phyloP scores from a whole-genome alignment of 2,797 vertebrate genomes.

The Sparidentex hasta region DNA sequence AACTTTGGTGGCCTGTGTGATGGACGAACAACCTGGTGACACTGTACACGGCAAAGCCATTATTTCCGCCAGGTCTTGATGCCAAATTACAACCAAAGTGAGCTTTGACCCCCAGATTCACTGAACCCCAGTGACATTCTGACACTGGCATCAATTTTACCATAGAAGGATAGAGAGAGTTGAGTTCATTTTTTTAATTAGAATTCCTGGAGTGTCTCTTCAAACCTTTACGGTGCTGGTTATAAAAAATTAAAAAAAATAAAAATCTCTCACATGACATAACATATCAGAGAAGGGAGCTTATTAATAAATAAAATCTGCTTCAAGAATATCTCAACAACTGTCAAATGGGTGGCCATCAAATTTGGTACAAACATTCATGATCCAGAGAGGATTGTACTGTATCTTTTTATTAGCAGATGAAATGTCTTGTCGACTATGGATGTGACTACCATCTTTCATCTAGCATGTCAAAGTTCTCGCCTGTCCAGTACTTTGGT shows the following conservation, averaged over 20 bases:
- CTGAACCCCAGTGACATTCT: background rate
- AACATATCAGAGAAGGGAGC: background rate
- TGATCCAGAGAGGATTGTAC: background rate
- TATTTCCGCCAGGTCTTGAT: background rate
- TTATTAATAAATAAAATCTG: background rate
- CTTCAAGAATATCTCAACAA: background rate
- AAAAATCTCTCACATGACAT: background rate
- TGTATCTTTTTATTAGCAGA: background rate
- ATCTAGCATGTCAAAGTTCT: background rate
- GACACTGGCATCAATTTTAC: conserved; percentile 11
- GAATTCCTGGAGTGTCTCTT: conserved; percentile 1
- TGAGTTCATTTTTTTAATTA: background rate
- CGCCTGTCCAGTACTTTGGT: background rate
- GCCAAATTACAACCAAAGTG: background rate
- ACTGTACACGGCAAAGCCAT: background rate
- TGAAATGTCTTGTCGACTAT: background rate
- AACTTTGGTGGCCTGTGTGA: background rate
- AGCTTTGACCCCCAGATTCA: background rate
- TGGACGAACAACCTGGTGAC: background rate
- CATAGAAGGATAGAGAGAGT: background rate
- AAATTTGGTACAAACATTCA: background rate
- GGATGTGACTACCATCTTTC: background rate
- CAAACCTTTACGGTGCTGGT: background rate
- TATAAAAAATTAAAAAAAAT: background rate
- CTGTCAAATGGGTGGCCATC: background rate